These are phyloP conservation scores for Xenopus laevis DNA, from an alignment of 2,113 vertebrate genomes.

Conservation along the genomic window DNA sequence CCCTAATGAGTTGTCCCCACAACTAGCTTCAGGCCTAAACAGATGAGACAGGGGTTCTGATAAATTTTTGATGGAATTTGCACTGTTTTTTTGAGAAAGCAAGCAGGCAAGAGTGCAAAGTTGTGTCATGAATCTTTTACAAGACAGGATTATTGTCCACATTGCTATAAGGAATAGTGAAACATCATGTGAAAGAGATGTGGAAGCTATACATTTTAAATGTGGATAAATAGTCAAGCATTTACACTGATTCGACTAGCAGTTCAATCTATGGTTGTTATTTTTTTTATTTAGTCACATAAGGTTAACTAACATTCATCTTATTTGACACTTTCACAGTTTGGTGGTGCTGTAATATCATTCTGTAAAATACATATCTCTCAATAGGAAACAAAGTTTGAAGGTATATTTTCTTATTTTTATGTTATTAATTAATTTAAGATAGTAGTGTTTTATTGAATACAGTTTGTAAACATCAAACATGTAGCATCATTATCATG, in stretches of 20 bases:
- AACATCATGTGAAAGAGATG: slow-evolving; percentile 60
- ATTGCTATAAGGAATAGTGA: slow-evolving; percentile 62
- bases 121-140: slow-evolving; percentile 78
- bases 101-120: slow-evolving; percentile 68
- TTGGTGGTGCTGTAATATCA: too few species aligned
- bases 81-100: slow-evolving; percentile 76
- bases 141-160: slow-evolving; percentile 65
- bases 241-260: slow-evolving; percentile 33
- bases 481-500: too few species aligned
- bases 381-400: too few species aligned
- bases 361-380: too few species aligned
- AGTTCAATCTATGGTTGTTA: background rate
- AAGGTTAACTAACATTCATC: too few species aligned
- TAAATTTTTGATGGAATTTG: slow-evolving; percentile 88
- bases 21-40: slow-evolving; percentile 86
- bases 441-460: too few species aligned
- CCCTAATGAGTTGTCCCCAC: slow-evolving; percentile 85
- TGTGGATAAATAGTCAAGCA: slow-evolving; percentile 29
- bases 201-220: slow-evolving; percentile 48
- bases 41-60: slow-evolving; percentile 83
- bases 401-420: too few species aligned
- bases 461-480: too few species aligned
- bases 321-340: too few species aligned
- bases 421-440: too few species aligned
- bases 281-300: slow-evolving; percentile 9